Conservation (phyloP, 1,140 invertebrate genomes). For the Drosophila virilis region DNA sequence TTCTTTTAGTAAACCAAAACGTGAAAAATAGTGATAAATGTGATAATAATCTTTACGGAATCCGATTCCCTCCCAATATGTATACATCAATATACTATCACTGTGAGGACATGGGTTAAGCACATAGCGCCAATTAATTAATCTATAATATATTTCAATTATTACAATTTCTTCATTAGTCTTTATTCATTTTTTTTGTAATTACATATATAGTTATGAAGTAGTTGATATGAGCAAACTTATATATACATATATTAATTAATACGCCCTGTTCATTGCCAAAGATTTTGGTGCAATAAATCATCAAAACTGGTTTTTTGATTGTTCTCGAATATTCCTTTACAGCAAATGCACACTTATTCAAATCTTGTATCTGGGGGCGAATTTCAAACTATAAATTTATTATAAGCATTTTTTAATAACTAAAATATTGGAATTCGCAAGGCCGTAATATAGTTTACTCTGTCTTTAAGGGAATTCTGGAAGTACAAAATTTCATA, state of each 20-base stretch:
- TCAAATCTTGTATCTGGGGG: too few species aligned
- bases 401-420: too few species aligned
- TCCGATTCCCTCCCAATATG: conserved; percentile 38
- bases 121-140: conserved; percentile 20
- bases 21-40: conserved; percentile 64
- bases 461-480: too few species aligned
- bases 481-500: too few species aligned
- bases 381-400: too few species aligned
- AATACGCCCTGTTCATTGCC: conserved; percentile 26
- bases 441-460: too few species aligned
- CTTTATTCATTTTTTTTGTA: conserved; percentile 6
- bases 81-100: conserved; percentile 25
- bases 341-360: background rate
- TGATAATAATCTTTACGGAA: conserved; percentile 38
- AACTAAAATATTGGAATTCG: too few species aligned
- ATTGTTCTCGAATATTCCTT: conserved; percentile 2
- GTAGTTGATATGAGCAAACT: conserved; percentile 29
- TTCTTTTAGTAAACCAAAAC: conserved; percentile 78
- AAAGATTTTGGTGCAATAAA: conserved; percentile 44
- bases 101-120: conserved; percentile 23
- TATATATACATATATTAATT: conserved; percentile 42
- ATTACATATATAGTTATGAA: conserved; percentile 23
- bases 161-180: conserved; percentile 1
- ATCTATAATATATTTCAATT: conserved; percentile 30
- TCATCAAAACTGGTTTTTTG: conserved; percentile 23